A percentile compares a stretch with the other conserved stretches of the same genome.
These are phyloP conservation scores for Heliconius eleuchia DNA, from an alignment of 1,140 invertebrate genomes.

Conservation along the genomic window DNA sequence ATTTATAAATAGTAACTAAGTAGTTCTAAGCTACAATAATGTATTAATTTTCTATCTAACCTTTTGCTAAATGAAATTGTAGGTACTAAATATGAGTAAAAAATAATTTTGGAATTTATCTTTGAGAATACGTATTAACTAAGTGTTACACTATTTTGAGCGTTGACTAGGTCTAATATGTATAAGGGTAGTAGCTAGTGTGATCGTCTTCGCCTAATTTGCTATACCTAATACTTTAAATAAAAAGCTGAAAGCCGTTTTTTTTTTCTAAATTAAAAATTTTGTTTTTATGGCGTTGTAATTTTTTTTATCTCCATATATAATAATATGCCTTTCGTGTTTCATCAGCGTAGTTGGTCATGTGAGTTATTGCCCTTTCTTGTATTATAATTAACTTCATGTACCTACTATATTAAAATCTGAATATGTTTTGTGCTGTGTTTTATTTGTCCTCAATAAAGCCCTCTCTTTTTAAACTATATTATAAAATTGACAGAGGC, in stretches of 20 bases:
- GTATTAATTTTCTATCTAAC: slow-evolving; percentile 36
- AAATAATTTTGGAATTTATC: slow-evolving; percentile 38
- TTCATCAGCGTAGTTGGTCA: slow-evolving; percentile 3
- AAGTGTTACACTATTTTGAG: slow-evolving; percentile 40
- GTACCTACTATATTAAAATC: slow-evolving; percentile 41
- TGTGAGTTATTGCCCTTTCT: slow-evolving; percentile 4
- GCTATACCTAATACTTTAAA: not conserved
- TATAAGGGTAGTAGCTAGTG: slow-evolving; percentile 19
- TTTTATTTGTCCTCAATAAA: not conserved
- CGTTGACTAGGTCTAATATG: slow-evolving; percentile 50
- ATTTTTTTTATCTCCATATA: too few species aligned
- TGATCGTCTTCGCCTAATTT: not conserved
- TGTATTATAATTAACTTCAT: slow-evolving; percentile 31
- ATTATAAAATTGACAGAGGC: too few species aligned
- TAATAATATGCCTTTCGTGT: not conserved
- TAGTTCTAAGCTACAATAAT: slow-evolving; percentile 19
- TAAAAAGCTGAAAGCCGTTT: too few species aligned
- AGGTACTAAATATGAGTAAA: slow-evolving; percentile 24
- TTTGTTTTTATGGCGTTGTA: too few species aligned
- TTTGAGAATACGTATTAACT: slow-evolving; percentile 34
- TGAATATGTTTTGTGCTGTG: slow-evolving; percentile 37
- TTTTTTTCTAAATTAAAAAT: too few species aligned
- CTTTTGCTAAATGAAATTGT: slow-evolving; percentile 31
- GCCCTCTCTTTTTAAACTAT: too few species aligned
- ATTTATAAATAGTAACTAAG: slow-evolving; percentile 17